Evolutionary conservation across 2,797 vertebrate species (phyloP), one percentile per base, ranked within the genome.

Genomic region (Semaprochilodus insignis): DNA sequence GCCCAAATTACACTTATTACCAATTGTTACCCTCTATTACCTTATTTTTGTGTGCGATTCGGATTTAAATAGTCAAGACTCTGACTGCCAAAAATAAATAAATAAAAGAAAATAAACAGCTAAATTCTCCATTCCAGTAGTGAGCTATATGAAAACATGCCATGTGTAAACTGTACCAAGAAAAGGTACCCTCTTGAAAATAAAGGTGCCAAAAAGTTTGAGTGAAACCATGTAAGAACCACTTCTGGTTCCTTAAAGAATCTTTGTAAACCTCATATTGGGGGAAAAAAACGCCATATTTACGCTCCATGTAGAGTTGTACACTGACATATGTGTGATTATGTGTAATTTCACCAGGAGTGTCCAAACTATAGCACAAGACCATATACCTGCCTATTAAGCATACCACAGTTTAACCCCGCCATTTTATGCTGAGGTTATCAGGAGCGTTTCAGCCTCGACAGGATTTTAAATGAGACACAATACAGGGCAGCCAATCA

Each of bases 1-100:
- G 86, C 85, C 85, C 88, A 91, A 93, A 92, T 94, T 93, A 92
- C 92, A 85, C 86, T 91, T 92, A 94, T 92, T 90, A 90, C 83
- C 87, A 79, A 85, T 89, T 85, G 88, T 90, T 89, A 91, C 82
- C 88, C 86, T 76, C 78, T 36, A 86, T 90, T 83, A 85, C 72
- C 87, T 81, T 83, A 83, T 80, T 83, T 60, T n/a, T 89, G 86
- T 73, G 83, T 40, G 63, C 52, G n/a, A 57, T 51, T 48, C 2
- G 57, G 57, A 66, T 70, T 78, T 15, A 57, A 48, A 27, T 25
- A 65, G 0, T 40, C 16, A 34, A 34, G 15, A 8, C 16, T 15
- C 8, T 66, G 63, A 66, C 13, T 8, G 2, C 2, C 11, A 19
- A 21, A 21, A n/a, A 34, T 6, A 19, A 7, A 34, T 6, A 44